Percentiles rank a stretch among this genome's conserved stretches.
phyloP scores from a whole-genome alignment of 2,113 vertebrate genomes.

The Narcine bancroftii region DNA sequence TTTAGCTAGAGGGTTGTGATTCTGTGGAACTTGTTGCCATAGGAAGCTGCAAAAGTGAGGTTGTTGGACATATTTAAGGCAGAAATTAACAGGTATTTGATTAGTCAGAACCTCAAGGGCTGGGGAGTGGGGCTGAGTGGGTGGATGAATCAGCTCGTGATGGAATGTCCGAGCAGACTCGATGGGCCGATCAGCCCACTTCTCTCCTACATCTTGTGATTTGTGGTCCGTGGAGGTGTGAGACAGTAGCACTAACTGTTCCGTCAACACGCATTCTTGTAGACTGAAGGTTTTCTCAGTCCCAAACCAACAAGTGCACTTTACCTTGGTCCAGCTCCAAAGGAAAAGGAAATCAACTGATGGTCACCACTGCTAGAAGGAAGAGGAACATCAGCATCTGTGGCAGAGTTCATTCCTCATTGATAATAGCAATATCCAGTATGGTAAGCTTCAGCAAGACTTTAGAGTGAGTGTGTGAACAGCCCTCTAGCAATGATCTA shows the following conservation, averaged over 20 bases:
- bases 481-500: not conserved
- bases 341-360: too few relatives aligned
- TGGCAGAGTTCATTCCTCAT: not conserved
- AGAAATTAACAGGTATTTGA: too few relatives aligned
- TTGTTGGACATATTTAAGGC: not conserved
- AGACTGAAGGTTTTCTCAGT: not conserved
- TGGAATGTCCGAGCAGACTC: too few relatives aligned
- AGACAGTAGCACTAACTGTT: too few relatives aligned
- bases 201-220: too few relatives aligned
- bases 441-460: not conserved
- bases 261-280: too few relatives aligned
- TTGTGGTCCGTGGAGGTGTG: too few relatives aligned
- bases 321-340: not conserved
- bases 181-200: too few relatives aligned
- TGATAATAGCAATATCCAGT: not conserved
- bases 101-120: too few relatives aligned
- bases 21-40: not conserved
- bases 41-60: not conserved
- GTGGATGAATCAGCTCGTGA: too few relatives aligned
- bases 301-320: not conserved
- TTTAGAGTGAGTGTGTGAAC: not conserved
- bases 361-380: not conserved
- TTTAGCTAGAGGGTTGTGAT: not conserved
- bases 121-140: too few relatives aligned
- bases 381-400: not conserved